Evolutionary conservation across 2,797 vertebrate species (phyloP), one percentile per base, ranked within the genome.

Genomic region (Naso thynnoides): DNA sequence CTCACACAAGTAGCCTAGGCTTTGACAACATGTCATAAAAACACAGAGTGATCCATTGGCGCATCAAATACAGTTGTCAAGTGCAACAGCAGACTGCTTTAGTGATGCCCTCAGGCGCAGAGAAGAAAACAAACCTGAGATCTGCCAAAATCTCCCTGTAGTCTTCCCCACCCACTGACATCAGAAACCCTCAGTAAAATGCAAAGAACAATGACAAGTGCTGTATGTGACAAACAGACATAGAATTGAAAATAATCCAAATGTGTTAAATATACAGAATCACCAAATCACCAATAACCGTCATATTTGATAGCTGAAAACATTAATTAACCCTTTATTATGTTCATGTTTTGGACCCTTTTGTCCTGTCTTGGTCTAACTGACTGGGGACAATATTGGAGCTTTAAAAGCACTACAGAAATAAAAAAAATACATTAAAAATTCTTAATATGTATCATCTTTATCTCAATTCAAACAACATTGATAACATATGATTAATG

Each of bases 1-100:
- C 56, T 67, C 41, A 47, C 19, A 49, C 38, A 33, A 18, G 39
- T 52, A 52, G 48, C 23, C 49, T 26, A 33, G 36, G 60, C 52
- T 82, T 61, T 79, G 57, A 75, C 59, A 73, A 21, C 31, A 55
- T 58, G 62, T 53, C 33, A 59, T 65, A 15, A 73, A 82, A 82
- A 44, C n/a, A 21, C 58, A 6, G 45, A 65, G 49, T n/a, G 36
- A 60, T 73, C 57, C 49, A 72, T 19, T 70, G 29, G n/a, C 44
- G 61, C 33, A 70, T 26, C 21, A 55, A 64, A 75, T 59, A 52
- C n/a, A 73, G 41, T 41, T 79, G 59, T 78, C 62, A 71, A 42
- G 21, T 53, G 36, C 15, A 73, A 36, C 45, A 19, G 39, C 15
- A 42, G 44, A 44, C 63, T 65, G 44, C 14, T 53, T 39, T 15